Conservation (phyloP, 2,888 invertebrate genomes). For the Parasteatoda lunata region DNA sequence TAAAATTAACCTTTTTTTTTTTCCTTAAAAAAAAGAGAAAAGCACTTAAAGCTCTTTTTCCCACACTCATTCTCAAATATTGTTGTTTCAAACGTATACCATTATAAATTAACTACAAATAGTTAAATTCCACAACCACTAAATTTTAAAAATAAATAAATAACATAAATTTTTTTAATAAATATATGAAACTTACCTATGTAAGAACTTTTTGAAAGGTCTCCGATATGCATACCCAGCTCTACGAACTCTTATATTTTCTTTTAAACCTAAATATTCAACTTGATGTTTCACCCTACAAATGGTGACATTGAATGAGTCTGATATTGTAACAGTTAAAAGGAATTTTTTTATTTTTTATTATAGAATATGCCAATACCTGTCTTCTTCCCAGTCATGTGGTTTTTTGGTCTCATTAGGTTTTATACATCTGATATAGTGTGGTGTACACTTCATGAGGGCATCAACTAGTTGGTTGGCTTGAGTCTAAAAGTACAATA, state of each 20-base stretch:
- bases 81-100: no score
- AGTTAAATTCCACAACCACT: no score
- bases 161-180: no score
- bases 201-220: constrained; percentile 79
- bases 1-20: no score
- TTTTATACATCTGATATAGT: constrained; percentile 83
- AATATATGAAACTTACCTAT: constrained; percentile 73
- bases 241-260: constrained; percentile 81
- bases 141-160: no score
- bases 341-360: background rate
- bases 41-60: no score
- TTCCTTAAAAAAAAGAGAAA: no score
- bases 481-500: constrained; percentile 76
- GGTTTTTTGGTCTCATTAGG: constrained; percentile 82
- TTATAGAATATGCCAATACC: constrained; percentile 69
- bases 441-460: constrained; percentile 81
- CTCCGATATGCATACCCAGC: constrained; percentile 82
- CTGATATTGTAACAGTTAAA: background rate
- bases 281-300: constrained; percentile 80
- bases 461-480: constrained; percentile 81
- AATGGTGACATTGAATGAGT: background rate
- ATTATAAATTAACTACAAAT: no score
- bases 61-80: no score
- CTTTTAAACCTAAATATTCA: constrained; percentile 81
- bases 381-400: constrained; percentile 80